phyloP scores from a whole-genome alignment of 2,113 vertebrate genomes.

The Hemiscyllium ocellatum region DNA sequence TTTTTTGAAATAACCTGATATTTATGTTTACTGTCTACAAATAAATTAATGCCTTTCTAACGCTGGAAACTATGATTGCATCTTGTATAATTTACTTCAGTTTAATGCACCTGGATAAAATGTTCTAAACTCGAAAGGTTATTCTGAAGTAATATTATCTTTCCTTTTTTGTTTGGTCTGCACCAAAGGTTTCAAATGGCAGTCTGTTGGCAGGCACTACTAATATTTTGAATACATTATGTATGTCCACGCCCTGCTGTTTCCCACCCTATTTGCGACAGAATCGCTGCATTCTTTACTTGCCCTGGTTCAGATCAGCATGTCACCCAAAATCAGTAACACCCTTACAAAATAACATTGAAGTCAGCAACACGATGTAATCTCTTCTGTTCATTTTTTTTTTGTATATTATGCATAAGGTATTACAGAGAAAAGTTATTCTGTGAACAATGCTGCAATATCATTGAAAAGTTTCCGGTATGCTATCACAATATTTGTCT shows the following conservation, averaged over 20 bases:
- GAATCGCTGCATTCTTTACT: background rate
- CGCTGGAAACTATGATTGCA: background rate
- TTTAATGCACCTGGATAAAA: background rate
- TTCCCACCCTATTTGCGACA: background rate
- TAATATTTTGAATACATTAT: background rate
- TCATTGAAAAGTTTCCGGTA: background rate
- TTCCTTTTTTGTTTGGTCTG: background rate
- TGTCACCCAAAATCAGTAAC: background rate
- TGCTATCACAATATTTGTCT: background rate
- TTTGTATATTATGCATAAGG: background rate
- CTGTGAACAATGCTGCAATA: background rate
- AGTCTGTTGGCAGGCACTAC: background rate
- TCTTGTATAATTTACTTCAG: background rate
- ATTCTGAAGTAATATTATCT: background rate
- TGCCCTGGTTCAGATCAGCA: background rate
- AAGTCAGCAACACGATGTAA: background rate
- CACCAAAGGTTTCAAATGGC: background rate
- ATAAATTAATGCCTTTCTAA: background rate
- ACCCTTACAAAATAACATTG: background rate
- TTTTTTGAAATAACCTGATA: background rate
- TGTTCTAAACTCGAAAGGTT: background rate
- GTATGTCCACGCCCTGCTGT: background rate
- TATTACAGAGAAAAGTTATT: background rate
- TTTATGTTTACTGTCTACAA: background rate
- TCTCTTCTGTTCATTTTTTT: background rate